Conservation (phyloP, 2,113 vertebrate species). For the Tragelaphus strepsiceros region DNA sequence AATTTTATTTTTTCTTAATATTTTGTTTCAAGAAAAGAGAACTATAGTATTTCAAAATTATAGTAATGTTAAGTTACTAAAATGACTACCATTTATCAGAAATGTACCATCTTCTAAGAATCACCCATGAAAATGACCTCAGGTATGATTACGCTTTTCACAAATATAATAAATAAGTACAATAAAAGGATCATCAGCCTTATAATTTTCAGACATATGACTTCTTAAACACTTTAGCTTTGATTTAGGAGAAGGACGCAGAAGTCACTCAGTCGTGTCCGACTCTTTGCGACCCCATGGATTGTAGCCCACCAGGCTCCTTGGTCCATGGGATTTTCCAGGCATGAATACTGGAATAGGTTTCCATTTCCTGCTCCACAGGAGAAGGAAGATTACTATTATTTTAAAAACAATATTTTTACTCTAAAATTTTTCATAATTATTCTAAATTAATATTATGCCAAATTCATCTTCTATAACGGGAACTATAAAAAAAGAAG, state of each 20-base stretch:
- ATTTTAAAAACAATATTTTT: background rate
- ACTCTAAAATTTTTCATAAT: background rate
- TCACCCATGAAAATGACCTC: background rate
- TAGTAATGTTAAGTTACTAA: background rate
- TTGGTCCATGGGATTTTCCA: no score
- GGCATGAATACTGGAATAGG: no score
- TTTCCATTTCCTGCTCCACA: background rate
- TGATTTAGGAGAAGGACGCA: background rate
- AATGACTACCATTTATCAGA: background rate
- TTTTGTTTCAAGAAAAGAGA: background rate
- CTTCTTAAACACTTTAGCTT: background rate
- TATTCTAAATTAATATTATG: background rate
- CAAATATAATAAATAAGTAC: background rate
- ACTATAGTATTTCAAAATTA: background rate
- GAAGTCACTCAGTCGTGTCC: no score
- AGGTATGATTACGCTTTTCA: background rate
- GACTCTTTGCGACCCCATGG: no score
- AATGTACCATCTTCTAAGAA: background rate
- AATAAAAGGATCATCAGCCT: background rate
- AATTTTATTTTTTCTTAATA: background rate
- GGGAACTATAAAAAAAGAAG: background rate
- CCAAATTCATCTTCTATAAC: background rate
- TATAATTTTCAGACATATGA: background rate
- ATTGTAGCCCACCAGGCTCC: no score
- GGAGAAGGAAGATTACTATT: background rate